Conservation (phyloP, 2,113 vertebrate species). For the Tragulus kanchil region DNA sequence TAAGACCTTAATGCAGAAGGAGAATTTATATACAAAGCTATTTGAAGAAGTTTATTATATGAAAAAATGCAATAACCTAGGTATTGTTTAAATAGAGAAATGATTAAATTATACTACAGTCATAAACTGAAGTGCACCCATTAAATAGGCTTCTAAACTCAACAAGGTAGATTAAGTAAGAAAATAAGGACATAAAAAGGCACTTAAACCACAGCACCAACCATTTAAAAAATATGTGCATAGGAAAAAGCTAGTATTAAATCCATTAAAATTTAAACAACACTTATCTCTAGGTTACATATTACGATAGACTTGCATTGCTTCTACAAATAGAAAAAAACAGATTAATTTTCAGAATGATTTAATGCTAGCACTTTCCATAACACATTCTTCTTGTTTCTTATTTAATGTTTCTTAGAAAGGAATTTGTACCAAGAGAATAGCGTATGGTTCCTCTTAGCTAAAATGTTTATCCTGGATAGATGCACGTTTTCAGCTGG, state of each 20-base stretch:
- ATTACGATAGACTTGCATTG: not conserved
- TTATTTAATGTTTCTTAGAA: not conserved
- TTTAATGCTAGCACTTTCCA: not conserved
- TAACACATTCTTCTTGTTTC: not conserved
- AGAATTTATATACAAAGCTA: constrained; percentile 25
- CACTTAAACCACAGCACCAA: not conserved
- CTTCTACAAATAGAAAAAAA: constrained; percentile 47
- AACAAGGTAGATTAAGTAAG: not conserved
- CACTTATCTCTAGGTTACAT: not conserved
- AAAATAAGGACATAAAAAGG: constrained; percentile 1
- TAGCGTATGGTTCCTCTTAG: not conserved
- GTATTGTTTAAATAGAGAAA: constrained; percentile 44
- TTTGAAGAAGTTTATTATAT: constrained; percentile 37
- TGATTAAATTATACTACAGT: not conserved
- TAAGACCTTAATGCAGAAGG: constrained; percentile 34
- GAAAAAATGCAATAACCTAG: not conserved
- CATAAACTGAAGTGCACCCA: not conserved
- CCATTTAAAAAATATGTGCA: not conserved
- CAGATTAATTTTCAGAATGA: not conserved
- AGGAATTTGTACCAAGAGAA: not conserved
- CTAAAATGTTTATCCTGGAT: not conserved
- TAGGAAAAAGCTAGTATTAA: not conserved
- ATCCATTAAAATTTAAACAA: not conserved
- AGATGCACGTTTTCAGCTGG: not conserved
- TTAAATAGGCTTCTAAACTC: not conserved